These are phyloP conservation scores for Camponotus floridanus DNA, from an alignment of 1,140 invertebrate species.

Conservation along the genomic window DNA sequence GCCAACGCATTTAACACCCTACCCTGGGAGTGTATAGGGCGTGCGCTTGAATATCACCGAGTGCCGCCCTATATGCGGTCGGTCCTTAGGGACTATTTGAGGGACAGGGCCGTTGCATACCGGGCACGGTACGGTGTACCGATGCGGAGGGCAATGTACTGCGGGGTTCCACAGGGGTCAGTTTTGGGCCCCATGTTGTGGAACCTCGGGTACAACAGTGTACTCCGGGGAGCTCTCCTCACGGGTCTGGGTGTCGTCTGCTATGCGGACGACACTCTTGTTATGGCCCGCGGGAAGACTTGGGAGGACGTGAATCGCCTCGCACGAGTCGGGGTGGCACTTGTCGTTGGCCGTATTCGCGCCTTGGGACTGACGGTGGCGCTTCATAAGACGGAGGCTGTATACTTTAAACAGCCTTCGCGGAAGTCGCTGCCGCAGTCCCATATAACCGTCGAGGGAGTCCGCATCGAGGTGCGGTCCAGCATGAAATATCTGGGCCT, in stretches of 20 bases:
- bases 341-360: too few relatives aligned
- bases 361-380: background rate
- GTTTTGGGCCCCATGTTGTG: background rate
- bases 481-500: background rate
- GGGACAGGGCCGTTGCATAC: background rate
- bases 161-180: slow-evolving; percentile 19
- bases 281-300: background rate
- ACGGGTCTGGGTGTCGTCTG: background rate
- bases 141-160: background rate
- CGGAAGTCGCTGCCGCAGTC: background rate
- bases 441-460: background rate
- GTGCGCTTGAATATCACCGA: background rate
- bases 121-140: background rate
- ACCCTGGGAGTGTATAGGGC: background rate
- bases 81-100: background rate
- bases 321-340: too few relatives aligned
- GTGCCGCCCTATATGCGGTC: background rate
- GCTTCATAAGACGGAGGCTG: background rate
- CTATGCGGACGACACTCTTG: background rate
- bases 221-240: too few relatives aligned
- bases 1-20: slow-evolving; percentile 16
- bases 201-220: background rate
- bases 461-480: background rate
- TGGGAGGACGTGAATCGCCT: background rate
- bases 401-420: background rate